Base-by-base conservation (phyloP, 2,888 invertebrate genomes). In the Allolobophora icterica region DNA sequence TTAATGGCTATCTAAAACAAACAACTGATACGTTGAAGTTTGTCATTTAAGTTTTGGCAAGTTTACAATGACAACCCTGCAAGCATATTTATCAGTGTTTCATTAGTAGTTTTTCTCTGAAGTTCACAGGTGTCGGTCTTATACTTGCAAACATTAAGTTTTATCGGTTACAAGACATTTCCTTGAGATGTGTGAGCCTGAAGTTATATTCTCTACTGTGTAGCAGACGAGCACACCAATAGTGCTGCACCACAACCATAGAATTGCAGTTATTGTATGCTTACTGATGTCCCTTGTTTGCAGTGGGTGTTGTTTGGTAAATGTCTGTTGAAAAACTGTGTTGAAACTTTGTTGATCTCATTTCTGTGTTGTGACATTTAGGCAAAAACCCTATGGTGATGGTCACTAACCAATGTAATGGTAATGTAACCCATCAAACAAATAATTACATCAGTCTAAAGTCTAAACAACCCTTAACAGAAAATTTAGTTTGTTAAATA, bases 331-430 rank as follows among this genome's bases (percentile, higher is more conserved):
- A 24, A 24, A 52, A 52, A 52, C 71, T 71, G 30, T 71, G 71
- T n/a, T n/a, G 71, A 71, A 71, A n/a, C 71, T n/a, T 71, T 71
- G 71, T n/a, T 71, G 71, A 71, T 71, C 71, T n/a, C 19, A 71
- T 71, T 71, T 71, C 11, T 71, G 8, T n/a, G 3, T 30, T 71
- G 71, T 71, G 30, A n/a, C n/a, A 71, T 71, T n/a, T n/a, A n/a
- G 8, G 30, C 71, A 71, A 1, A 52, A 21, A 24, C 52, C 24
- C 19, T 21, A 52, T 24, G 52, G 52, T 24, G 24, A 4, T 6
- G 13, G 71, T 71, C 71, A 71, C 30, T 30, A 30, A 58, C 58
- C 24, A 24, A 45, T 45, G 21, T 19, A 45, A 24, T 6, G 17
- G 5, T 71, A 71, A 11, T 11, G 30, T 30, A 71, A n/a, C n/a